Conservation (phyloP, 2,888 invertebrate genomes). For the Emesis russula region DNA sequence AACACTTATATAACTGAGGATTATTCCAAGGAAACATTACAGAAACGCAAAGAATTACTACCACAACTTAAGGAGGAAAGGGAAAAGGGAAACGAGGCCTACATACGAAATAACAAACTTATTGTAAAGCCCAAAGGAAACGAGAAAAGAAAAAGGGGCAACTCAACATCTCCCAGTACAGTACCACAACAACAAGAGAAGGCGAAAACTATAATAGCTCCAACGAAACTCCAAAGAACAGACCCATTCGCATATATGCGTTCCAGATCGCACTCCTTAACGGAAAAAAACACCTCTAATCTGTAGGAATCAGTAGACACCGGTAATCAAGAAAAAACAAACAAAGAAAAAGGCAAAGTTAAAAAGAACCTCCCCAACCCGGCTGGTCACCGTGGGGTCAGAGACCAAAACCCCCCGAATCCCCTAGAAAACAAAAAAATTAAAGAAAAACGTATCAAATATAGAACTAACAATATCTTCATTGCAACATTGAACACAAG, state of each 20-base stretch:
- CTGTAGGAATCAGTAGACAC: neutral
- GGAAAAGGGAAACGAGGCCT: neutral
- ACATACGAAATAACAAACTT: neutral
- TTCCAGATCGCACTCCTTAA: neutral
- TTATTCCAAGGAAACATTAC: neutral
- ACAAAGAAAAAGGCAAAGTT: neutral
- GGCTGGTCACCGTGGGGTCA: constrained; percentile 1
- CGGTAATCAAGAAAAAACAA: neutral
- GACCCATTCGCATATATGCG: neutral
- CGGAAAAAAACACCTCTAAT: too few relatives aligned
- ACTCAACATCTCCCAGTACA: neutral
- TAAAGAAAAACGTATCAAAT: too few relatives aligned
- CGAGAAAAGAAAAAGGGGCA: neutral
- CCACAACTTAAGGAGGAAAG: neutral
- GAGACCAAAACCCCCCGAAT: neutral
- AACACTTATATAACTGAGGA: neutral
- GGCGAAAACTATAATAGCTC: neutral
- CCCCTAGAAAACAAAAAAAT: too few relatives aligned
- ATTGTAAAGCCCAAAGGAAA: neutral
- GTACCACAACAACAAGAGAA: neutral
- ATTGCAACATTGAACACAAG: neutral
- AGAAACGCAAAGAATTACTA: neutral
- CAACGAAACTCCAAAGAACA: neutral
- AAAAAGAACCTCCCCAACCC: neutral
- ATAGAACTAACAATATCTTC: neutral